A percentile compares a stretch with the other conserved stretches of the same genome.
phyloP scores from a whole-genome alignment of 2,113 vertebrate genomes.

The Archocentrus centrarchus region DNA sequence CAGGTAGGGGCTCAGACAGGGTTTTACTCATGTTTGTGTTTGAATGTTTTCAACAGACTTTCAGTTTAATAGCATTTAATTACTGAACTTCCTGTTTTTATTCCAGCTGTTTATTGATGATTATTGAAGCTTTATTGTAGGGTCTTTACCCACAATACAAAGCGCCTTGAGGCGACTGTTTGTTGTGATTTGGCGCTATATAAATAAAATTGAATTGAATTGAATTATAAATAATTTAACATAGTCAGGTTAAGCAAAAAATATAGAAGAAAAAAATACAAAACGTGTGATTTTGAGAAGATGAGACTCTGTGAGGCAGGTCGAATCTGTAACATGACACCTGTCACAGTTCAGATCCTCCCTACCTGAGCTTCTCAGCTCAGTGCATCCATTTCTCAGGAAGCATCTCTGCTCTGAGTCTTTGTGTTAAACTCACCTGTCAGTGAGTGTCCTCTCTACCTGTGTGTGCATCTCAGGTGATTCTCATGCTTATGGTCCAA shows the following conservation, averaged over 20 bases:
- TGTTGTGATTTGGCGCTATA: too few relatives aligned
- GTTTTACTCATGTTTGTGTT: too few relatives aligned
- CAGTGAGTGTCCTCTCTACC: not conserved
- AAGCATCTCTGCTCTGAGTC: not conserved
- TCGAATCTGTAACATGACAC: not conserved
- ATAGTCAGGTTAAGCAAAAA: not conserved
- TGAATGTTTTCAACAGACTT: too few relatives aligned
- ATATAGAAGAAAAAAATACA: too few relatives aligned
- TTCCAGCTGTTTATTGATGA: not conserved
- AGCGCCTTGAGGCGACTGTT: too few relatives aligned
- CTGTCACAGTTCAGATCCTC: not conserved
- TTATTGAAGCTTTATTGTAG: not conserved
- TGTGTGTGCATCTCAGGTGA: not conserved
- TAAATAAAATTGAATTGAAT: too few relatives aligned
- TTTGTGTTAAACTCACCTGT: not conserved
- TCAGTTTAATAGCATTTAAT: too few relatives aligned
- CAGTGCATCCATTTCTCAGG: not conserved
- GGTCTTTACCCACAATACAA: too few relatives aligned
- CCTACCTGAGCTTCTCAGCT: not conserved
- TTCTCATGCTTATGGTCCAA: not conserved
- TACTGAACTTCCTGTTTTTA: not conserved
- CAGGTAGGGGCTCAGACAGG: slow-evolving; percentile 47
- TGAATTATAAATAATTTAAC: not conserved
- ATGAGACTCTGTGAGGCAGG: too few relatives aligned
- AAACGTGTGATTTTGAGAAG: too few relatives aligned